Evolutionary conservation across 2,113 vertebrate species (phyloP).

Genomic region (Pygoscelis adeliae): DNA sequence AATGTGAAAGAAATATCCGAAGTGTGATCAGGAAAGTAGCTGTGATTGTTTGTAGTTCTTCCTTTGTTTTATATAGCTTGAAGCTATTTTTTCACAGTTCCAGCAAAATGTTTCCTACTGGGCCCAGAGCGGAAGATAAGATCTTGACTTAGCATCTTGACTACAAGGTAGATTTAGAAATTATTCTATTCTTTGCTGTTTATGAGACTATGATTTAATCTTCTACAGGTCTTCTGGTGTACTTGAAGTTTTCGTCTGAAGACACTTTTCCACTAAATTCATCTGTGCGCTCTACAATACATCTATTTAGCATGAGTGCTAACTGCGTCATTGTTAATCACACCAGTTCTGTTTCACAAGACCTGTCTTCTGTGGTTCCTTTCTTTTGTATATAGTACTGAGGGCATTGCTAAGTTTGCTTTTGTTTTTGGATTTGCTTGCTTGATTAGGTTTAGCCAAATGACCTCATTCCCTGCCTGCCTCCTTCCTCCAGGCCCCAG

Average conservation of each 20-base stretch:
- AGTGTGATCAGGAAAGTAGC: neutral
- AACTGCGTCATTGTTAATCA: neutral
- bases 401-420: neutral
- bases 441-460: neutral
- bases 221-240: neutral
- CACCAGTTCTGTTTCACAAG: neutral
- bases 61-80: neutral
- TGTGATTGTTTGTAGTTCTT: neutral
- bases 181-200: neutral
- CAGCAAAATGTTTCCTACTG: neutral
- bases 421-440: neutral
- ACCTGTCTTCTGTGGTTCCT: neutral
- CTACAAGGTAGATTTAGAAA: neutral
- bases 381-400: neutral
- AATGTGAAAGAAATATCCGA: neutral
- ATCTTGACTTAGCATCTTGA: neutral
- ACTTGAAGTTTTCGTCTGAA: neutral
- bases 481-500: neutral
- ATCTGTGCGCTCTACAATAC: neutral
- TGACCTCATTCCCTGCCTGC: neutral
- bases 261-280: neutral
- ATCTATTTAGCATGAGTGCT: neutral
- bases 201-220: neutral
- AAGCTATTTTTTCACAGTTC: neutral
- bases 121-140: neutral